Percentiles rank a stretch among this genome's conserved stretches.
Conservation (phyloP, 2,113 vertebrate genomes). For the Ivindomyrus marchei region DNA sequence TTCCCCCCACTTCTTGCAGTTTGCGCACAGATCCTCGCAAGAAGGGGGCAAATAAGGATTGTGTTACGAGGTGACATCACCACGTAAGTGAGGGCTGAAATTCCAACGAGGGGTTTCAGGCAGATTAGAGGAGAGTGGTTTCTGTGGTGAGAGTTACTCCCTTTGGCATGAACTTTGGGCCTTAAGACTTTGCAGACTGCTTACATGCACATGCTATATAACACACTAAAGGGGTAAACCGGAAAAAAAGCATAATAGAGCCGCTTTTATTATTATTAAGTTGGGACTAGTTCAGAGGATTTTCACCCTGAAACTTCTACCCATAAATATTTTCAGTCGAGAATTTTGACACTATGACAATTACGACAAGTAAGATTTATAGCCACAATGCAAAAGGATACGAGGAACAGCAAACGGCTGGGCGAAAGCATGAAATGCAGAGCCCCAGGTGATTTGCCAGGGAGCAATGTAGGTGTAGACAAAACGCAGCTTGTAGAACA, state of each 20-base stretch:
- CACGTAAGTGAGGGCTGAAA: background rate
- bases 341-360: background rate
- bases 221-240: background rate
- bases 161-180: background rate
- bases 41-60: background rate
- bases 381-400: constrained; percentile 71
- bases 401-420: constrained; percentile 97
- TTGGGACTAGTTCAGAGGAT: background rate
- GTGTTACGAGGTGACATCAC: background rate
- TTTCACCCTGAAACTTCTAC: background rate
- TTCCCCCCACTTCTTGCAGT: background rate
- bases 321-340: background rate
- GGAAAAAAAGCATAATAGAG: background rate
- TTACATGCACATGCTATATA: background rate
- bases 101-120: background rate
- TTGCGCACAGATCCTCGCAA: background rate
- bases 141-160: background rate
- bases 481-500: constrained; percentile 92
- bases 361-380: background rate
- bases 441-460: constrained; percentile 98
- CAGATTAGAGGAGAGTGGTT: background rate
- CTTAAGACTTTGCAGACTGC: background rate
- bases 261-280: background rate
- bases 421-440: constrained; percentile 95
- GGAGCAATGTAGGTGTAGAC: constrained; percentile 97